Conservation (phyloP, 2,888 invertebrate species). For the Andrena hattorfiana region DNA sequence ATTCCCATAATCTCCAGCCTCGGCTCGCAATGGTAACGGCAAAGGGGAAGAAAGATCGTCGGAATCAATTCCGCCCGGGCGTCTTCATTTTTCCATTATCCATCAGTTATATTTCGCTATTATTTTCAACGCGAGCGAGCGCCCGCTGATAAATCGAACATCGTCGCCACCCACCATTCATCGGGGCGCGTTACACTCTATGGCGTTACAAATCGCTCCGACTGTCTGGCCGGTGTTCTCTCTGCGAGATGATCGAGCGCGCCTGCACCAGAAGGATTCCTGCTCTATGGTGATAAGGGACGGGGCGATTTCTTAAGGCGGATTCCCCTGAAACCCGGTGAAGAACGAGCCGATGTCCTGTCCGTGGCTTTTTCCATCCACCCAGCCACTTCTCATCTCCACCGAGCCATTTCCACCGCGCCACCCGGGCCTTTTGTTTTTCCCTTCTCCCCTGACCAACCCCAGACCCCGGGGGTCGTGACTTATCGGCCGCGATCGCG, state of each 20-base stretch:
- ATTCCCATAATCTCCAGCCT: too few relatives aligned
- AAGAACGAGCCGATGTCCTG: constrained; percentile 64
- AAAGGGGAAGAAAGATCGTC: constrained; percentile 3
- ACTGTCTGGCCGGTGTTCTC: constrained; percentile 67
- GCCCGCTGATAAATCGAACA: constrained; percentile 58
- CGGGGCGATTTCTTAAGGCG: constrained; percentile 76
- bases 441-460: not conserved
- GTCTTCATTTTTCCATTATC: constrained; percentile 49
- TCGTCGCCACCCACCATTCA: constrained; percentile 47
- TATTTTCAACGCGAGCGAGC: constrained; percentile 44
- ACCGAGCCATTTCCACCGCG: constrained; percentile 27
- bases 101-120: constrained; percentile 58
- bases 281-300: constrained; percentile 75
- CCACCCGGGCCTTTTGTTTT: not conserved
- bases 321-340: constrained; percentile 67
- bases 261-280: constrained; percentile 69
- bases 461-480: constrained; percentile 7
- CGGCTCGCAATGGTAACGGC: not conserved
- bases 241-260: constrained; percentile 71
- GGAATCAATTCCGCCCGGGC: constrained; percentile 26
- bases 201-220: constrained; percentile 69
- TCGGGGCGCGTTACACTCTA: constrained; percentile 58
- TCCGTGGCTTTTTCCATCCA: constrained; percentile 53
- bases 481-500: constrained; percentile 36
- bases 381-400: constrained; percentile 39